phyloP scores from a whole-genome alignment of 2,113 vertebrate genomes.

The Tonatia bakeri region DNA sequence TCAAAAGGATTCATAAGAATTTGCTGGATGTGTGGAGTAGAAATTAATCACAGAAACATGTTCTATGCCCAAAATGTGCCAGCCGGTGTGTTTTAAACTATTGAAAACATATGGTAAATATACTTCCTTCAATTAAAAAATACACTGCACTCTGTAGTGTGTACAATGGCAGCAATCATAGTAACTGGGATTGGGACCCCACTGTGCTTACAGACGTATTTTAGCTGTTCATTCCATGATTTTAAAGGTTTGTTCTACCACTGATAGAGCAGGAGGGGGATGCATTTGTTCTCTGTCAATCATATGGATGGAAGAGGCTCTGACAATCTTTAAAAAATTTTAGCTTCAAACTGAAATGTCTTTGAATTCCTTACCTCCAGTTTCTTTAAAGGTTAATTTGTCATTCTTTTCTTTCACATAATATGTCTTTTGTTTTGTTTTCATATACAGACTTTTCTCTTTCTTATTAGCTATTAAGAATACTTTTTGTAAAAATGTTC shows the following conservation, averaged over 20 bases:
- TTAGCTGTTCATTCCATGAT: not conserved
- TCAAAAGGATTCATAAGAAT: slow-evolving; percentile 26
- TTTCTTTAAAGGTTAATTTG: not conserved
- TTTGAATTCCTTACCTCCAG: not conserved
- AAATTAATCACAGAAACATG: slow-evolving; percentile 39
- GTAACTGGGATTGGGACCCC: not conserved
- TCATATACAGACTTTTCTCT: not conserved
- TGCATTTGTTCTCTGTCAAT: not conserved
- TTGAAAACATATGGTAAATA: slow-evolving; percentile 48
- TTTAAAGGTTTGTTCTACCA: not conserved
- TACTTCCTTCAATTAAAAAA: not conserved
- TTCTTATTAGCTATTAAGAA: not conserved
- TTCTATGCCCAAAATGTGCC: not conserved
- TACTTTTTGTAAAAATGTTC: not conserved
- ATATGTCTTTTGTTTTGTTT: not conserved
- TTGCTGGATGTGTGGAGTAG: not conserved
- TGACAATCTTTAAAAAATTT: not conserved
- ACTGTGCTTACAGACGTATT: not conserved
- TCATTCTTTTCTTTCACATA: not conserved
- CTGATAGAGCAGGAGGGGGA: not conserved
- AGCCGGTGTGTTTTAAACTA: not conserved
- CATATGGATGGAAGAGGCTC: accelerated
- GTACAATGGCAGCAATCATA: not conserved
- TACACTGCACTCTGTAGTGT: not conserved
- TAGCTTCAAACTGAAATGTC: not conserved